These are phyloP conservation scores for Mystacornis crossleyi DNA, from an alignment of 2,113 vertebrate species.

Conservation along the genomic window DNA sequence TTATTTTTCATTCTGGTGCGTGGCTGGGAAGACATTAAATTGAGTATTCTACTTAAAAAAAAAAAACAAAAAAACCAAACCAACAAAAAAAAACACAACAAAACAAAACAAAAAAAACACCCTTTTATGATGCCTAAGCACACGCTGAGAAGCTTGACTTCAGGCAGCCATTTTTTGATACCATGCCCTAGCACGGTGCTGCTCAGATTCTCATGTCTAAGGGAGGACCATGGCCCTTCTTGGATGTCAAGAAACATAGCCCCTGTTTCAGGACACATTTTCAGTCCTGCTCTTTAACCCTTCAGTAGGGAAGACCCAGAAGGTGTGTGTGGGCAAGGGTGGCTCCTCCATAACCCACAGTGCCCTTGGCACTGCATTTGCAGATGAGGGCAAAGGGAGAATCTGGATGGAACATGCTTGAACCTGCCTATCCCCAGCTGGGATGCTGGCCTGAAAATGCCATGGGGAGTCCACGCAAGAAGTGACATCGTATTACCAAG, in stretches of 20 bases:
- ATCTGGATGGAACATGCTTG: neutral
- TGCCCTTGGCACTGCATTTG: neutral
- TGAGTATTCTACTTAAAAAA: neutral
- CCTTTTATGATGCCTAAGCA: neutral
- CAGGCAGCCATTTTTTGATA: neutral
- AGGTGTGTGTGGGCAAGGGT: neutral
- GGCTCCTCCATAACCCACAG: neutral
- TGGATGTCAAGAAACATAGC: neutral
- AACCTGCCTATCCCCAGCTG: neutral
- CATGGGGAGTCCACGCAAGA: neutral
- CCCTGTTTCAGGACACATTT: neutral
- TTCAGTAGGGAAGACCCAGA: neutral
- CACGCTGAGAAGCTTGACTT: neutral
- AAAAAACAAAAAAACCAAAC: no score
- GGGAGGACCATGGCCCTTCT: neutral
- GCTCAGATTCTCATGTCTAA: neutral
- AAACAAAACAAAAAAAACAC: no score
- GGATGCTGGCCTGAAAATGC: neutral
- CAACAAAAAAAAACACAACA: no score
- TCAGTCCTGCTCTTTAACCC: neutral
- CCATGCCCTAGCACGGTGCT: neutral
- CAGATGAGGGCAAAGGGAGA: neutral
- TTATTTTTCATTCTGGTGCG: constrained; percentile 1
- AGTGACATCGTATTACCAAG: neutral
- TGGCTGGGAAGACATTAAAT: neutral